Conservation (phyloP, 2,888 invertebrate genomes). For the Diarsia dahlii region DNA sequence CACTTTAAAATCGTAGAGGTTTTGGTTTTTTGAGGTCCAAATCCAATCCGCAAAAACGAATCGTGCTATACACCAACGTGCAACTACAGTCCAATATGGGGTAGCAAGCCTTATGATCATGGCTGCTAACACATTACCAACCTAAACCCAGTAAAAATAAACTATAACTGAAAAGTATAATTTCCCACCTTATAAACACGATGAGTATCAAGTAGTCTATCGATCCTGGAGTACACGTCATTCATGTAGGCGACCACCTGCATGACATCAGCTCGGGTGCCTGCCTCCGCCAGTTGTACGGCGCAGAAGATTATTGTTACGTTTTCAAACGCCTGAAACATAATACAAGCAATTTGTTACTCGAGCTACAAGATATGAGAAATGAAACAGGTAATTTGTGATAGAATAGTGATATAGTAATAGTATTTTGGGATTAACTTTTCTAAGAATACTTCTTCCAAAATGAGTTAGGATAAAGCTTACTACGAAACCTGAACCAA, state of each 20-base stretch:
- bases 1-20: too few relatives aligned
- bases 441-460: not conserved
- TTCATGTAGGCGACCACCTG: conserved; percentile 96
- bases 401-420: too few relatives aligned
- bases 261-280: conserved; percentile 91
- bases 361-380: not conserved
- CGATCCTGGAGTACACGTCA: conserved; percentile 96
- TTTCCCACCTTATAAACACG: conserved; percentile 95
- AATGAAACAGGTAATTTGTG: not conserved
- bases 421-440: not conserved
- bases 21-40: too few relatives aligned
- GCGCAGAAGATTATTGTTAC: conserved; percentile 96
- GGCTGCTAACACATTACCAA: too few relatives aligned
- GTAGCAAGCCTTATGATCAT: too few relatives aligned
- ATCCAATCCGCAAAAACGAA: too few relatives aligned
- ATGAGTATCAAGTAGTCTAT: conserved; percentile 95
- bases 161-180: not conserved
- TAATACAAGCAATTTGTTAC: not conserved
- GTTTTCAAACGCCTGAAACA: conserved; percentile 92
- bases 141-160: too few relatives aligned
- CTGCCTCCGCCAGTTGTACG: conserved; percentile 89
- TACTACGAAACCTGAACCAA: not conserved
- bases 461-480: not conserved
- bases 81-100: too few relatives aligned
- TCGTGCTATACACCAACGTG: too few relatives aligned